Conservation (phyloP, 2,888 invertebrate genomes). For the Tetragonisca angustula region DNA sequence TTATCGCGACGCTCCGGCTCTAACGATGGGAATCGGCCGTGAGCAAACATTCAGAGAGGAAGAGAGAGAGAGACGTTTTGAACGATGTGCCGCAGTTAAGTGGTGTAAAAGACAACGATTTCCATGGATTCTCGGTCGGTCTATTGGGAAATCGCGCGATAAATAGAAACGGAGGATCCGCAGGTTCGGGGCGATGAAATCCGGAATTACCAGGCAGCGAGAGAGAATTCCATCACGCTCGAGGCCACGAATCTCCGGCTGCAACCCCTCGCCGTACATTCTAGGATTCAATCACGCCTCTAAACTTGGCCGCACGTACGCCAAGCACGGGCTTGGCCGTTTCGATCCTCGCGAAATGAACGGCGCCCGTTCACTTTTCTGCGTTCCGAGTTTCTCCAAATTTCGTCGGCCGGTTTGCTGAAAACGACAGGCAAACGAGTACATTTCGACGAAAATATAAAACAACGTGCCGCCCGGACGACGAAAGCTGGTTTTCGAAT, state of each 20-base stretch:
- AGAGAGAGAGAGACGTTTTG: neutral
- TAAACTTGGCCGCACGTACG: constrained; percentile 15
- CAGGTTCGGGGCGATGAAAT: neutral
- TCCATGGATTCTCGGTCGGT: neutral
- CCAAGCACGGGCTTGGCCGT: neutral
- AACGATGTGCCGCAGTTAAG: neutral
- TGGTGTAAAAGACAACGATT: neutral
- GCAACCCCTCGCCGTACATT: neutral
- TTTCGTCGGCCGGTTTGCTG: constrained; percentile 5
- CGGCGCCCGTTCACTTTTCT: neutral
- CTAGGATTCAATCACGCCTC: constrained; percentile 1
- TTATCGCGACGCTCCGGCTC: constrained; percentile 29
- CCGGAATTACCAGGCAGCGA: neutral
- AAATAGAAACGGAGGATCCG: neutral
- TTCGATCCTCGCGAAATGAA: neutral
- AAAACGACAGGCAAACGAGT: constrained; percentile 36
- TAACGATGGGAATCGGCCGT: constrained; percentile 27
- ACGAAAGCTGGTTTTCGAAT: constrained; percentile 39
- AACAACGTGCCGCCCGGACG: constrained; percentile 58
- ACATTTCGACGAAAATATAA: constrained; percentile 65
- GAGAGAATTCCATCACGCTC: constrained; percentile 34
- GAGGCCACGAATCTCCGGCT: constrained; percentile 5
- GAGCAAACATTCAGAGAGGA: neutral
- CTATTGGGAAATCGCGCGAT: neutral
- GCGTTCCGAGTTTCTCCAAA: neutral